Evolutionary conservation across 1,140 invertebrate species (phyloP).

Genomic region (Arctopsyche grandis): DNA sequence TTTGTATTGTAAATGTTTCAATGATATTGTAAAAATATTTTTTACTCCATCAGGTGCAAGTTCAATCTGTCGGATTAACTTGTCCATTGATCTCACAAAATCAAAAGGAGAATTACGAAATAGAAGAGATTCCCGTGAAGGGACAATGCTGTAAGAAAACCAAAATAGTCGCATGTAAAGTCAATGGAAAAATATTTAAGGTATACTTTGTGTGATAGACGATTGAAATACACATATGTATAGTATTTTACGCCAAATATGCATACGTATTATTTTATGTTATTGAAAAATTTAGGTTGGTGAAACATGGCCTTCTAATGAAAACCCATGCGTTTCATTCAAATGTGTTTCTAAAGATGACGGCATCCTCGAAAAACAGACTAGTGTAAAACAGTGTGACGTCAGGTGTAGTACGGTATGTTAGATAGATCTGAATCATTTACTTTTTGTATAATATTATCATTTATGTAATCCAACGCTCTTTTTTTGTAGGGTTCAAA

Average conservation of each 20-base stretch:
- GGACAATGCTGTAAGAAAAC: conserved; percentile 58
- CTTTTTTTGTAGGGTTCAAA: conserved; percentile 64
- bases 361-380: conserved; percentile 64
- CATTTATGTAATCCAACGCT: too few species aligned
- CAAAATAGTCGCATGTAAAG: conserved; percentile 57
- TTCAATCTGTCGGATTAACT: conserved; percentile 60
- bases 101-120: conserved; percentile 55
- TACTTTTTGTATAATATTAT: too few species aligned
- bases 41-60: conserved; percentile 59
- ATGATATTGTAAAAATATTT: not conserved
- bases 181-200: conserved; percentile 52
- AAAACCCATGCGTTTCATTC: conserved; percentile 70
- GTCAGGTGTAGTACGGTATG: conserved; percentile 50
- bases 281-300: conserved; percentile 61
- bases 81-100: conserved; percentile 59
- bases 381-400: conserved; percentile 62
- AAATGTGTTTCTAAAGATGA: conserved; percentile 67
- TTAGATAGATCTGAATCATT: too few species aligned
- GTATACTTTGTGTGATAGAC: conserved; percentile 28
- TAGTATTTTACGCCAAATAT: not conserved
- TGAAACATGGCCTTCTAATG: conserved; percentile 67
- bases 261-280: conserved; percentile 4
- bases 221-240: conserved; percentile 17
- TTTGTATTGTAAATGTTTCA: not conserved
- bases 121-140: conserved; percentile 53